Conservation (phyloP, 2,797 vertebrate species). For the Coccyzus lansbergi region DNA sequence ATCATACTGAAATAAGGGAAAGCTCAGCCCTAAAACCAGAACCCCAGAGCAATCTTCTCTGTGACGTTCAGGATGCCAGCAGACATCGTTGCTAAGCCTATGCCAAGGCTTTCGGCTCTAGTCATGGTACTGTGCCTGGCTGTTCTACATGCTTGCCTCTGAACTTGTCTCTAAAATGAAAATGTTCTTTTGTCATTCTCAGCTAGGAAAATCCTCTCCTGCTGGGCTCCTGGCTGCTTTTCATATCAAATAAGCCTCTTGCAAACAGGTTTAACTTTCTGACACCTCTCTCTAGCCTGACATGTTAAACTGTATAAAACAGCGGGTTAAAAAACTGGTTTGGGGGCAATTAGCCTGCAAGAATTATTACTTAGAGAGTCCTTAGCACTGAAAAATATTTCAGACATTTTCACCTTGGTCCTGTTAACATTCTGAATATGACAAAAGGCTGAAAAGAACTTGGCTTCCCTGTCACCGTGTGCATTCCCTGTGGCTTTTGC, state of each 20-base stretch:
- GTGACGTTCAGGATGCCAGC: not conserved
- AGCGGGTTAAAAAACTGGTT: not conserved
- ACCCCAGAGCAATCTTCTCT: not conserved
- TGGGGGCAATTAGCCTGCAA: not conserved
- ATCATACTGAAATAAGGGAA: accelerated
- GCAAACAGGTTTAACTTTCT: not conserved
- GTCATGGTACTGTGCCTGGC: not conserved
- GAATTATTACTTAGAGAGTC: not conserved
- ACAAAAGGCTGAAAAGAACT: not conserved
- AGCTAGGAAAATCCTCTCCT: not conserved
- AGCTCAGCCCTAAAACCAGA: not conserved
- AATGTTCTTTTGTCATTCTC: not conserved
- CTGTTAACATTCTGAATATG: not conserved
- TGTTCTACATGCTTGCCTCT: accelerated
- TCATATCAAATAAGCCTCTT: not conserved
- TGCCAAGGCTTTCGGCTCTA: not conserved
- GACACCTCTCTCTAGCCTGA: not conserved
- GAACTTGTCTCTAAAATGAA: not conserved
- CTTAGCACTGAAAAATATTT: not conserved
- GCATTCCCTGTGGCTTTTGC: not conserved
- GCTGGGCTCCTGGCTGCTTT: not conserved
- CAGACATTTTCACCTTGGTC: not conserved
- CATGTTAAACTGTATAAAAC: not conserved
- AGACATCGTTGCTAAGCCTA: not conserved
- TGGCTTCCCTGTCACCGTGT: not conserved